Conservation (phyloP, 2,888 invertebrate species). For the Ennomos fuscantarius region DNA sequence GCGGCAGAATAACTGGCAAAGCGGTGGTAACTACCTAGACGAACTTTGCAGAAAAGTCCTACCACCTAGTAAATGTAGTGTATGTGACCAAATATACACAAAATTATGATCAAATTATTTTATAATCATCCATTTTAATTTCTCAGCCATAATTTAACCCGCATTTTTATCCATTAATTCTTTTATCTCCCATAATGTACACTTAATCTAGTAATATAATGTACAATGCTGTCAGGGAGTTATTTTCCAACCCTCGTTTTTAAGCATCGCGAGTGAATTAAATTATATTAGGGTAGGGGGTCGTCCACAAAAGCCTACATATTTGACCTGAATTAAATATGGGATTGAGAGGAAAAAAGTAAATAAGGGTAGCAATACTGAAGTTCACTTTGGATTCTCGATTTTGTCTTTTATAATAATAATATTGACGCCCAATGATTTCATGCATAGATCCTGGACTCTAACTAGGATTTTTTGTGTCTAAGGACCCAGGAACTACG, state of each 20-base stretch:
- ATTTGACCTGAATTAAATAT: slow-evolving; percentile 33
- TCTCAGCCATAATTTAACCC: slow-evolving; percentile 14
- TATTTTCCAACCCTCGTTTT: slow-evolving; percentile 31
- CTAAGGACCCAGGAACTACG: too few relatives aligned
- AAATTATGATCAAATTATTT: neutral
- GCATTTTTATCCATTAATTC: slow-evolving; percentile 22
- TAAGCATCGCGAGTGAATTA: slow-evolving; percentile 39
- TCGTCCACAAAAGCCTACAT: slow-evolving; percentile 11
- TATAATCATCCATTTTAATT: neutral
- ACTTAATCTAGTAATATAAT: slow-evolving; percentile 33
- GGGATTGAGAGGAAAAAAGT: slow-evolving; percentile 10
- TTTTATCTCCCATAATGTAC: slow-evolving; percentile 22
- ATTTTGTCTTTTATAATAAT: too few relatives aligned
- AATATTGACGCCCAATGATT: too few relatives aligned
- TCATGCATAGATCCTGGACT: too few relatives aligned
- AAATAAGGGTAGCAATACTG: too few relatives aligned
- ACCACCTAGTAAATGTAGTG: too few relatives aligned
- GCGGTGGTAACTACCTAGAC: too few relatives aligned
- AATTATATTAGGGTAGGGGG: slow-evolving; percentile 37
- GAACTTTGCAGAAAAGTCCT: too few relatives aligned
- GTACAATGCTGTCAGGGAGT: slow-evolving; percentile 23
- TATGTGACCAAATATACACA: neutral
- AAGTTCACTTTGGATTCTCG: too few relatives aligned
- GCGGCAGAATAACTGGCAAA: too few relatives aligned
- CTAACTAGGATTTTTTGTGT: too few relatives aligned